These are phyloP conservation scores for Alaudala cheleensis DNA, from an alignment of 2,113 vertebrate genomes.

Conservation along the genomic window DNA sequence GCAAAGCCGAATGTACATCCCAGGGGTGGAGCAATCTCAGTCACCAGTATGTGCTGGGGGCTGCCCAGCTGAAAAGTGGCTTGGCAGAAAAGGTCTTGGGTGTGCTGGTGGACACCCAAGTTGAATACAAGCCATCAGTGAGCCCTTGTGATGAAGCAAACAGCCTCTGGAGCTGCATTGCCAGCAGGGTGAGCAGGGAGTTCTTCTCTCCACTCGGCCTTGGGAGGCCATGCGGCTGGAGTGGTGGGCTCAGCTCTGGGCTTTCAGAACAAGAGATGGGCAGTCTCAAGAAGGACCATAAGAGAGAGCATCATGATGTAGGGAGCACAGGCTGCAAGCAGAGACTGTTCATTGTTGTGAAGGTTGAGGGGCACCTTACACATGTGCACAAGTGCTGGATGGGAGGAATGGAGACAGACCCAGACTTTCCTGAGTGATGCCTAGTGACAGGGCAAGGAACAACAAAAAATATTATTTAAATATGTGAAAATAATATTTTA, in stretches of 20 bases:
- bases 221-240: background rate
- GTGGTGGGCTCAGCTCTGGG: background rate
- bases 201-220: background rate
- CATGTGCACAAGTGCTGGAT: rapidly evolving
- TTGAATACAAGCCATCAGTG: rapidly evolving
- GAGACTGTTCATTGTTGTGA: background rate
- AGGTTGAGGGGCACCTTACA: background rate
- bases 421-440: background rate
- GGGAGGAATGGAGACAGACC: background rate
- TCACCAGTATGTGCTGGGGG: background rate
- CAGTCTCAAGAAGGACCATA: background rate
- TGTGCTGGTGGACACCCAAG: too few relatives aligned
- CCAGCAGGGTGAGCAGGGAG: too few relatives aligned
- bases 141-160: background rate
- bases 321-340: background rate
- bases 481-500: background rate
- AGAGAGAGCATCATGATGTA: rapidly evolving
- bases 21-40: rapidly evolving
- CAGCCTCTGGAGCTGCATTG: background rate
- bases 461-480: background rate
- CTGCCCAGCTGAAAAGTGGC: rapidly evolving
- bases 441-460: background rate
- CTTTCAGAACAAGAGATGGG: background rate
- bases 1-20: rapidly evolving
- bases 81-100: background rate